Evolutionary conservation across 2,113 vertebrate genomes (phyloP).

Genomic region (Ornithorhynchus anatinus): DNA sequence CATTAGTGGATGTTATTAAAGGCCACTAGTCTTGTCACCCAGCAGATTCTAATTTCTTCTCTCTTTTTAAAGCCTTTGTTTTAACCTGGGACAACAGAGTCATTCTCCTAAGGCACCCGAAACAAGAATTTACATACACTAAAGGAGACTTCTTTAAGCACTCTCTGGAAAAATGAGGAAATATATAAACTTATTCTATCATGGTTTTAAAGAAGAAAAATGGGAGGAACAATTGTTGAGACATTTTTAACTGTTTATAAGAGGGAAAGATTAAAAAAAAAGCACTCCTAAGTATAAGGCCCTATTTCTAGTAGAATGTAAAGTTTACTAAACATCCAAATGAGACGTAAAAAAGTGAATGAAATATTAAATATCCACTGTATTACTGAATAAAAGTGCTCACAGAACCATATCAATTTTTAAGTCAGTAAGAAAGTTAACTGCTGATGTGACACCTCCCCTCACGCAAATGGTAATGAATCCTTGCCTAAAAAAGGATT

Average conservation of each 20-base stretch:
- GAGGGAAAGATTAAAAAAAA: constrained; percentile 20
- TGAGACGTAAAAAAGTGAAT: background rate
- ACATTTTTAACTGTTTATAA: constrained; percentile 41
- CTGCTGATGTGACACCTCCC: background rate
- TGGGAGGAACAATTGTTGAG: constrained; percentile 58
- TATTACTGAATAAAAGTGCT: background rate
- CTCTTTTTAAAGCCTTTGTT: constrained; percentile 48
- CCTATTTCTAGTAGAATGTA: background rate
- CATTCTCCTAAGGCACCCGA: constrained; percentile 48
- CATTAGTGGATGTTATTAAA: background rate
- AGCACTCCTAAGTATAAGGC: background rate
- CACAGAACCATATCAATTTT: background rate
- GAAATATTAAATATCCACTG: background rate
- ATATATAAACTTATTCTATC: constrained; percentile 42
- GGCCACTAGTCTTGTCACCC: background rate
- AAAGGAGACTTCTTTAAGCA: constrained; percentile 8
- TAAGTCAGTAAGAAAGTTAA: background rate
- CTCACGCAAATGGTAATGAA: background rate
- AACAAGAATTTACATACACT: constrained; percentile 42
- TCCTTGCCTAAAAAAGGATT: background rate
- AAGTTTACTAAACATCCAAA: background rate
- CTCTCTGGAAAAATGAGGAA: constrained; percentile 24
- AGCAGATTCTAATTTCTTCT: constrained; percentile 34
- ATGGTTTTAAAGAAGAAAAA: constrained; percentile 56
- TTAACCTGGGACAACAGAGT: constrained; percentile 29